These are phyloP conservation scores for Amphiprion ocellaris DNA, from an alignment of 2,113 vertebrate species.

Conservation along the genomic window DNA sequence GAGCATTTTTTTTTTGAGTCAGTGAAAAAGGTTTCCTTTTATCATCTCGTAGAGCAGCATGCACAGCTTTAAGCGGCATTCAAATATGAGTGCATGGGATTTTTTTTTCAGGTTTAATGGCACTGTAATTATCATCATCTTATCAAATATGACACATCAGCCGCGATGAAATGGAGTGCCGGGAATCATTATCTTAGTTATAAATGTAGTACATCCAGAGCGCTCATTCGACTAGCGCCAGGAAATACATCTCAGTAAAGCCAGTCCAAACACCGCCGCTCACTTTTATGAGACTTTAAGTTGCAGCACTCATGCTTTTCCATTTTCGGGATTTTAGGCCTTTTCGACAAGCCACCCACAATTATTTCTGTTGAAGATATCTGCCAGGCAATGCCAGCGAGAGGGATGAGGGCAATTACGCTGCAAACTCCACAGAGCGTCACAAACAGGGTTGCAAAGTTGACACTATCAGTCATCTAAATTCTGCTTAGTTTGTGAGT, in stretches of 20 bases:
- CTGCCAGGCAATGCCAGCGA: slow-evolving; percentile 46
- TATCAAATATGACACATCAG: not conserved
- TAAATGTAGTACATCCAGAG: slow-evolving; percentile 5
- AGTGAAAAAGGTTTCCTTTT: too few species aligned
- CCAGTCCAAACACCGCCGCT: slow-evolving; percentile 14
- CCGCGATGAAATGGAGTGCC: slow-evolving; percentile 5
- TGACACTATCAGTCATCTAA: slow-evolving; percentile 20
- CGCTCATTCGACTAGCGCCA: not conserved
- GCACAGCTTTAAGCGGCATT: too few species aligned
- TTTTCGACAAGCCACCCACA: slow-evolving; percentile 38
- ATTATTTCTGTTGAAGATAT: slow-evolving; percentile 47
- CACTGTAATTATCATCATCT: too few species aligned
- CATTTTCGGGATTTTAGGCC: slow-evolving; percentile 35
- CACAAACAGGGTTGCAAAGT: slow-evolving; percentile 40
- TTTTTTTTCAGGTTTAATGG: too few species aligned
- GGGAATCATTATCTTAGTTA: slow-evolving; percentile 1
- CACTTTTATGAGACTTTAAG: slow-evolving; percentile 11
- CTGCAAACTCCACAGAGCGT: slow-evolving; percentile 29
- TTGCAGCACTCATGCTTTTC: slow-evolving; percentile 31
- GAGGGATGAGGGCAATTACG: slow-evolving; percentile 50
- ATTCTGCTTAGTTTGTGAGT: slow-evolving; percentile 51
- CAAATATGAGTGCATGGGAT: too few species aligned
- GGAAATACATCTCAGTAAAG: slow-evolving; percentile 19
- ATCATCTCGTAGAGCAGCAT: too few species aligned
- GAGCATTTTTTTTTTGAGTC: too few species aligned